Conservation (phyloP, 2,888 invertebrate species). For the Cremastinae sp. region DNA sequence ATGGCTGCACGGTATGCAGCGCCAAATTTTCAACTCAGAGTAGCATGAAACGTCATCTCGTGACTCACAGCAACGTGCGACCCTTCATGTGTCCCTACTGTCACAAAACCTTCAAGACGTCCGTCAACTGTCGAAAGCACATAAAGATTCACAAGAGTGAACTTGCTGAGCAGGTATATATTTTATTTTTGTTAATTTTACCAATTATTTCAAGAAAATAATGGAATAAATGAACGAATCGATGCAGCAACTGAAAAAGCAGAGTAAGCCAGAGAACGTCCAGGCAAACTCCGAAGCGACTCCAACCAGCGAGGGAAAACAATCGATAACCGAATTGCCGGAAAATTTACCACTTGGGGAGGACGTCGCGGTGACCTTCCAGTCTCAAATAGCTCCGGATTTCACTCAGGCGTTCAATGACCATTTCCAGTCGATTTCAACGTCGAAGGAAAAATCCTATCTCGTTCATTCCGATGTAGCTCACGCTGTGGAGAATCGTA, state of each 20-base stretch:
- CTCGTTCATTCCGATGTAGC: slow-evolving; percentile 56
- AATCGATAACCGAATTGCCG: slow-evolving; percentile 55
- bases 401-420: slow-evolving; percentile 71
- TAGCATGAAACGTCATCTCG: slow-evolving; percentile 79
- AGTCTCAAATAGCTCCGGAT: slow-evolving; percentile 69
- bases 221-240: too few relatives aligned
- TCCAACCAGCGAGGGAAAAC: too few relatives aligned
- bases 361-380: slow-evolving; percentile 70
- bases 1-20: slow-evolving; percentile 82
- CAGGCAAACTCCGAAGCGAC: too few relatives aligned
- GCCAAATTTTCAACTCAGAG: slow-evolving; percentile 79
- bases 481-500: slow-evolving; percentile 65
- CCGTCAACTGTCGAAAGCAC: slow-evolving; percentile 84
- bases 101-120: slow-evolving; percentile 79
- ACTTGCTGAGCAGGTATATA: slow-evolving; percentile 77
- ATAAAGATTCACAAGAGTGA: slow-evolving; percentile 84
- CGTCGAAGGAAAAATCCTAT: slow-evolving; percentile 68
- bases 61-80: slow-evolving; percentile 80
- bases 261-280: too few relatives aligned
- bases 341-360: slow-evolving; percentile 65
- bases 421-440: slow-evolving; percentile 66
- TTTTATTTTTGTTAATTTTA: not conserved
- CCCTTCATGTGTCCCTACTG: slow-evolving; percentile 79
- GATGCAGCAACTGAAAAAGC: slow-evolving; percentile 71
- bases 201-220: slow-evolving; percentile 1